phyloP scores from a whole-genome alignment of 2,113 vertebrate species.

The Hucho hucho region DNA sequence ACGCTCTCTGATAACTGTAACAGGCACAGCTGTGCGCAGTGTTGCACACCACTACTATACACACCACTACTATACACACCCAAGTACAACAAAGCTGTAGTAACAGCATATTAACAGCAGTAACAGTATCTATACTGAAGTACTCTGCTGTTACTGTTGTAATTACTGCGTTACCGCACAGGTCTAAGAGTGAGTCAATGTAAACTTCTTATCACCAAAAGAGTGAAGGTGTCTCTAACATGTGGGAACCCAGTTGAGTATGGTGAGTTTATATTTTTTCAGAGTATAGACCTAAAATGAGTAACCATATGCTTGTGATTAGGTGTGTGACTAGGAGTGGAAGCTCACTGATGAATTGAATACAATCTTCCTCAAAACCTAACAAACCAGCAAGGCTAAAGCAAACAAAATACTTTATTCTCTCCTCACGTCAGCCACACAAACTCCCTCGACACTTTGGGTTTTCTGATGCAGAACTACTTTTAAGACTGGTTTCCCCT shows the following conservation, averaged over 20 bases:
- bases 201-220: too few relatives aligned
- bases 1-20: neutral
- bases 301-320: neutral
- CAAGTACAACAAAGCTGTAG: too few relatives aligned
- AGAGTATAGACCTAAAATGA: neutral
- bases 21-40: neutral
- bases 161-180: too few relatives aligned
- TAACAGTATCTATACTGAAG: too few relatives aligned
- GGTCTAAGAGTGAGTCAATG: too few relatives aligned
- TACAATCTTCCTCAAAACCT: neutral
- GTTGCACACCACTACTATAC: neutral
- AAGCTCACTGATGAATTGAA: neutral
- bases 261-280: too few relatives aligned
- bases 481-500: neutral
- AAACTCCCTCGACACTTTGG: neutral
- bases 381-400: neutral
- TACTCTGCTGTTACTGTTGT: too few relatives aligned
- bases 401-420: neutral
- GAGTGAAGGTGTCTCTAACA: too few relatives aligned
- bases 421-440: neutral
- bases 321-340: neutral
- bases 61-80: too few relatives aligned
- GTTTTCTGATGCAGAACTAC: neutral
- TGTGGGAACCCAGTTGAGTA: too few relatives aligned
- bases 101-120: too few relatives aligned